Evolutionary conservation across 1,140 invertebrate genomes (phyloP), one percentile per base, ranked within the genome.

Genomic region (Saccostrea cuccullata): DNA sequence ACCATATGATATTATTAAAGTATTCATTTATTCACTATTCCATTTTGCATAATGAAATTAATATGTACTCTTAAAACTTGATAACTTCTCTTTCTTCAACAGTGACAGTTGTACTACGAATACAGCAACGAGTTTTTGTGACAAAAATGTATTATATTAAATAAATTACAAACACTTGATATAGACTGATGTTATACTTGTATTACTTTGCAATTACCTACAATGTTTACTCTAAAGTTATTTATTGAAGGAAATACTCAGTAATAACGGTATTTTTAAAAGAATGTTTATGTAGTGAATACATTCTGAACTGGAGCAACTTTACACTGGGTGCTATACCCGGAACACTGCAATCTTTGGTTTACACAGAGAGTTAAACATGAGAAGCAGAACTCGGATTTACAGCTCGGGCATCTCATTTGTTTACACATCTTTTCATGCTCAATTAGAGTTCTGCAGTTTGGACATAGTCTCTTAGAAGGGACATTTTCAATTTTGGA

Each of bases 381-480:
- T 5, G 70, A 30, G 30, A 77, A 77, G 26, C 70, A 77, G 12
- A 77, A 77, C 15, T 77, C 70, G 9, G 26, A 11, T 36, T 77
- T 26, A 36, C 70, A 77, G 26, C 11, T 15, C 26, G 70, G 70
- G 36, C 70, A 77, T 77, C 26, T 36, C 70, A 77, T 77, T 26
- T 77, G 70, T 30, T 77, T 77, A 30, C 70, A 77, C 70, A 77
- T 77, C 26, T 17, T 23, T 77, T 77, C 70, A 36, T 77, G 70
- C 36, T 77, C 70, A 15, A 77, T 40, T 15, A 77, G 70, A 77
- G 70, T 77, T 77, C 70, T 26, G 30, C 70, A 77, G 26, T 77
- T 77, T 15, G 70, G 70, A 77, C 70, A 77, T 12, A 77, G 70
- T 26, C 70, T 26, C 13, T 77, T 77, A 26, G 30, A 36, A 15